phyloP scores from a whole-genome alignment of 2,113 vertebrate genomes.

The Bettongia penicillata region DNA sequence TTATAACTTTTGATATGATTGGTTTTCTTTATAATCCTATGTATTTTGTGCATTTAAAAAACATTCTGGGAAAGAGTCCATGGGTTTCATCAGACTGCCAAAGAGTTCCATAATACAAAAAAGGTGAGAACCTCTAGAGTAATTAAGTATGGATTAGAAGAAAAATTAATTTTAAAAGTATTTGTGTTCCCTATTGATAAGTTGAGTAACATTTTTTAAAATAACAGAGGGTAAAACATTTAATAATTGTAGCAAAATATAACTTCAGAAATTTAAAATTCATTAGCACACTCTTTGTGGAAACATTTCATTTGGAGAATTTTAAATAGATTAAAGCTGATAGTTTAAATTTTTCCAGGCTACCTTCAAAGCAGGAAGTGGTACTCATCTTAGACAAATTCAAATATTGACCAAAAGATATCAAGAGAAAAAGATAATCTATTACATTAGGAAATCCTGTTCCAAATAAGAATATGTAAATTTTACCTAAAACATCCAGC shows the following conservation, averaged over 20 bases:
- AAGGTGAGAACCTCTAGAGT: neutral
- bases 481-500: neutral
- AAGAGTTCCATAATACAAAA: neutral
- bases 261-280: neutral
- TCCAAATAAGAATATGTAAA: neutral
- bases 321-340: neutral
- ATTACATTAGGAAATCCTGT: neutral
- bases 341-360: neutral
- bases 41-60: neutral
- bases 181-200: neutral
- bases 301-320: neutral
- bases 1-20: neutral
- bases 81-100: neutral
- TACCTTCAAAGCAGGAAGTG: neutral
- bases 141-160: neutral
- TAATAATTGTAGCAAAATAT: neutral
- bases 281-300: neutral
- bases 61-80: neutral
- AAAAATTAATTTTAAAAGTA: neutral
- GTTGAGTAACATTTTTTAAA: neutral
- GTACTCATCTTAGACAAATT: neutral
- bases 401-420: neutral
- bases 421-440: neutral
- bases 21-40: neutral
- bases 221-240: neutral